Conservation (phyloP, 2,888 invertebrate species). For the Melitaea athalia region DNA sequence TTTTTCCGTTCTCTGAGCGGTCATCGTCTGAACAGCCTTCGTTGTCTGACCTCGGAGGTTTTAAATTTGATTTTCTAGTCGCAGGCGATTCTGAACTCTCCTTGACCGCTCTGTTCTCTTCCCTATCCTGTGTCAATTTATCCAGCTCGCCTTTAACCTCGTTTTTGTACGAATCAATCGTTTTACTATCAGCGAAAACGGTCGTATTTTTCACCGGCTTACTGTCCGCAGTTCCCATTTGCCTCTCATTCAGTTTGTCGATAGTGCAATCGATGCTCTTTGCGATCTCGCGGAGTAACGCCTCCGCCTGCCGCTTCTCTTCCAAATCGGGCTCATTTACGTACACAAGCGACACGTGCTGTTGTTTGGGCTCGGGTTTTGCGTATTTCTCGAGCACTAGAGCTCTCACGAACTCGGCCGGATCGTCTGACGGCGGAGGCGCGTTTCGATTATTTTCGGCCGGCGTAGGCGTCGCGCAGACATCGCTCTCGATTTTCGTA, state of each 20-base stretch:
- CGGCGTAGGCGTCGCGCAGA: slow-evolving; percentile 53
- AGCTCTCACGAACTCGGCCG: slow-evolving; percentile 73
- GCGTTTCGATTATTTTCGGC: slow-evolving; percentile 65
- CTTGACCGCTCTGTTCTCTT: slow-evolving; percentile 38
- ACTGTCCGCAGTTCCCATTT: slow-evolving; percentile 68
- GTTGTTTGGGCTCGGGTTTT: slow-evolving; percentile 60
- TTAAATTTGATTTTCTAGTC: slow-evolving; percentile 70
- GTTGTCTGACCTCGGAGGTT: slow-evolving; percentile 68
- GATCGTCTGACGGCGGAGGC: slow-evolving; percentile 51
- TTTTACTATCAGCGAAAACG: slow-evolving; percentile 57
- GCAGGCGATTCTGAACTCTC: slow-evolving; percentile 56
- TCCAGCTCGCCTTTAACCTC: slow-evolving; percentile 66
- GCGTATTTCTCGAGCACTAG: slow-evolving; percentile 76
- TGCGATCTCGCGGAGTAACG: slow-evolving; percentile 73
- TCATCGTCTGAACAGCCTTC: slow-evolving; percentile 76
- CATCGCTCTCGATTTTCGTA: slow-evolving; percentile 52
- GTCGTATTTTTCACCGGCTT: slow-evolving; percentile 52
- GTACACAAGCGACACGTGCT: slow-evolving; percentile 74
- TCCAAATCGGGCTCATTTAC: slow-evolving; percentile 65
- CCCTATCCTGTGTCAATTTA: slow-evolving; percentile 55
- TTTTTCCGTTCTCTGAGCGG: slow-evolving; percentile 71
- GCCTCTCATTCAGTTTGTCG: slow-evolving; percentile 60
- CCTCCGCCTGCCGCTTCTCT: slow-evolving; percentile 72
- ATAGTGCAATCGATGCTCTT: slow-evolving; percentile 72
- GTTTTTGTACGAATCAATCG: slow-evolving; percentile 59